phyloP scores from a whole-genome alignment of 2,797 vertebrate genomes.

The Sternarchorhynchus goeldii region DNA sequence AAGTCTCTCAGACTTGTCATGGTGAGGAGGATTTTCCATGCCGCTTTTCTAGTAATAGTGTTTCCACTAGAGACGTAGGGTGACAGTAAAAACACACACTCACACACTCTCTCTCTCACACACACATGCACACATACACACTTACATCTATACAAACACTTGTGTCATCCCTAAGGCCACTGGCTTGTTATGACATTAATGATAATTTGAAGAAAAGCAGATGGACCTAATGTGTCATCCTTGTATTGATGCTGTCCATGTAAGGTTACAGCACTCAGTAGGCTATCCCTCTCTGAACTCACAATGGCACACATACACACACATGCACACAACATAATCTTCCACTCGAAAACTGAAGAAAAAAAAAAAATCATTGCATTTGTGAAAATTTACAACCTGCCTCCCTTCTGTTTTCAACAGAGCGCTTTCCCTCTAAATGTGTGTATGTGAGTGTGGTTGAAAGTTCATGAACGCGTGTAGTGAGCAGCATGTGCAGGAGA shows the following conservation, averaged over 20 bases:
- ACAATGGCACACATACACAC: constrained; percentile 33
- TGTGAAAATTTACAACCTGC: neutral
- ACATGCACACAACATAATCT: constrained; percentile 26
- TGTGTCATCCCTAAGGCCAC: constrained; percentile 43
- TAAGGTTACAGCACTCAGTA: constrained; percentile 51
- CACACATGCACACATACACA: constrained; percentile 38
- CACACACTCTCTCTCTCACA: constrained; percentile 23
- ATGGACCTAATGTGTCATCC: constrained; percentile 58
- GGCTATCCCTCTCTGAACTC: constrained; percentile 26
- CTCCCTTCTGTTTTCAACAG: neutral
- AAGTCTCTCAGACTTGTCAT: constrained; percentile 41
- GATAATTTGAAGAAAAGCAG: constrained; percentile 59
- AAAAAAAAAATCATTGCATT: neutral
- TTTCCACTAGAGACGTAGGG: constrained; percentile 41
- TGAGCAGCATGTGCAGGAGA: constrained; percentile 23
- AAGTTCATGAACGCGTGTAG: constrained; percentile 22
- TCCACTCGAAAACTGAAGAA: neutral
- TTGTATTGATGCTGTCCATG: constrained; percentile 56
- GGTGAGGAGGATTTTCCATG: constrained; percentile 49
- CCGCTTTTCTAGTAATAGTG: constrained; percentile 37
- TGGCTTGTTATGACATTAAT: constrained; percentile 60
- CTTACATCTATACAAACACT: constrained; percentile 53
- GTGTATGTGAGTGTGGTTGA: neutral
- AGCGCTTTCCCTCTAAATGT: constrained; percentile 14
- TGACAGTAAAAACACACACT: constrained; percentile 46